These are phyloP conservation scores for Corythucha ciliata DNA, from an alignment of 2,888 invertebrate genomes.

Conservation along the genomic window DNA sequence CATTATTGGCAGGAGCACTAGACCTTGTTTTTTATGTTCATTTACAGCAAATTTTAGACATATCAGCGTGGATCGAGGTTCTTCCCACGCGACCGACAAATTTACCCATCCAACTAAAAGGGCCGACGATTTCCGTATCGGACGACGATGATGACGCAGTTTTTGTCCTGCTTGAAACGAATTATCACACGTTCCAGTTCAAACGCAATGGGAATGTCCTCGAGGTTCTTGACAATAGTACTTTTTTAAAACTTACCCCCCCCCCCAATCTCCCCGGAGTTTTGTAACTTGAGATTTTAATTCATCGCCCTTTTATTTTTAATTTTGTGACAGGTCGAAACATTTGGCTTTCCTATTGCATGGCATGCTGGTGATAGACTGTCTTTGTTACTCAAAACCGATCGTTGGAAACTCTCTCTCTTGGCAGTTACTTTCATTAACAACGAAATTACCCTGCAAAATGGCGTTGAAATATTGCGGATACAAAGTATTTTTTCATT, in stretches of 20 bases:
- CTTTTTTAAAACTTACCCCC: neutral
- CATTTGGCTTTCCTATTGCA: constrained; percentile 66
- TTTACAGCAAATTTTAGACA: constrained; percentile 43
- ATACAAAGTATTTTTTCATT: constrained; percentile 59
- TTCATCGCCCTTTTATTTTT: constrained; percentile 9
- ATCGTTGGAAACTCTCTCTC: constrained; percentile 62
- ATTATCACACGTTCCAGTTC: constrained; percentile 28
- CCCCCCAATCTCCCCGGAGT: neutral
- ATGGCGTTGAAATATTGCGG: constrained; percentile 62
- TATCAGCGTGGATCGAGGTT: constrained; percentile 43
- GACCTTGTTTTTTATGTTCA: neutral
- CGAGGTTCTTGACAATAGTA: constrained; percentile 21
- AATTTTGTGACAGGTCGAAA: constrained; percentile 54
- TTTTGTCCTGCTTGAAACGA: constrained; percentile 42
- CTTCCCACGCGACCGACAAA: constrained; percentile 40
- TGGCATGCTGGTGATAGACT: constrained; percentile 70
- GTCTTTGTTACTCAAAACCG: constrained; percentile 65
- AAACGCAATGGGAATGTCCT: constrained; percentile 15
- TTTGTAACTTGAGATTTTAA: neutral
- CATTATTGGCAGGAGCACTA: neutral
- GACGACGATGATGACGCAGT: constrained; percentile 36
- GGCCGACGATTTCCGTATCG: constrained; percentile 35
- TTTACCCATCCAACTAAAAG: constrained; percentile 41
- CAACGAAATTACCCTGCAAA: constrained; percentile 63
- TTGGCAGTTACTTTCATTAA: constrained; percentile 63